phyloP scores from a whole-genome alignment of 2,113 vertebrate genomes.

The Clupea harengus region DNA sequence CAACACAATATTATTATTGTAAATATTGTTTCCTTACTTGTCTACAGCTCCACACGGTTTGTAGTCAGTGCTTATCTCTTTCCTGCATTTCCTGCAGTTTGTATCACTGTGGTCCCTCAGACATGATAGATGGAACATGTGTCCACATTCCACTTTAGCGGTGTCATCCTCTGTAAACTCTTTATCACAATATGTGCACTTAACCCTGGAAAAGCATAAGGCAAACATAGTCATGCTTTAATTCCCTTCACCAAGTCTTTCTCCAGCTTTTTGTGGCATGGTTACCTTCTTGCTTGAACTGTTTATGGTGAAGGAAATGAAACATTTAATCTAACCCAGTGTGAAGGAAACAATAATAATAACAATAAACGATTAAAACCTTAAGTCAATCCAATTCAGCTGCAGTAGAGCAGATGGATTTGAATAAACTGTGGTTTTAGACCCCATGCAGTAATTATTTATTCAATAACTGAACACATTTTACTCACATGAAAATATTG shows the following conservation, averaged over 20 bases:
- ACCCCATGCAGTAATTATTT: too few species aligned
- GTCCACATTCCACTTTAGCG: slow-evolving; percentile 42
- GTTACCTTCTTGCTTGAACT: too few species aligned
- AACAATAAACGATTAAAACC: too few species aligned
- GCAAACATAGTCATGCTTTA: background rate
- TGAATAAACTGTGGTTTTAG: too few species aligned
- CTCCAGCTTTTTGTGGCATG: too few species aligned
- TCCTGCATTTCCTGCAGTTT: slow-evolving; percentile 42
- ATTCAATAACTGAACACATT: background rate
- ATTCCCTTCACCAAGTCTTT: too few species aligned
- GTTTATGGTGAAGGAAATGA: too few species aligned
- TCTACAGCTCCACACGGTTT: slow-evolving; percentile 31
- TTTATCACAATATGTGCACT: slow-evolving; percentile 40
- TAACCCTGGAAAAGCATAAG: slow-evolving; percentile 28
- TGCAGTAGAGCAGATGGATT: too few species aligned
- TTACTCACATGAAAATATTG: slow-evolving; percentile 47
- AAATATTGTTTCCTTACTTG: slow-evolving; percentile 2
- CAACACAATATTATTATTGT: too few species aligned
- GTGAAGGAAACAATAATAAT: too few species aligned
- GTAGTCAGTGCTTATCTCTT: slow-evolving; percentile 21
- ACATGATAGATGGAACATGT: slow-evolving; percentile 47
- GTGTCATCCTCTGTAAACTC: slow-evolving; percentile 44
- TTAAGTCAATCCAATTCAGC: too few species aligned
- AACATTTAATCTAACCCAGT: too few species aligned
- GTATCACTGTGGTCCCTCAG: slow-evolving; percentile 16